phyloP scores from a whole-genome alignment of 2,113 vertebrate genomes.

The Rafetus swinhoei region DNA sequence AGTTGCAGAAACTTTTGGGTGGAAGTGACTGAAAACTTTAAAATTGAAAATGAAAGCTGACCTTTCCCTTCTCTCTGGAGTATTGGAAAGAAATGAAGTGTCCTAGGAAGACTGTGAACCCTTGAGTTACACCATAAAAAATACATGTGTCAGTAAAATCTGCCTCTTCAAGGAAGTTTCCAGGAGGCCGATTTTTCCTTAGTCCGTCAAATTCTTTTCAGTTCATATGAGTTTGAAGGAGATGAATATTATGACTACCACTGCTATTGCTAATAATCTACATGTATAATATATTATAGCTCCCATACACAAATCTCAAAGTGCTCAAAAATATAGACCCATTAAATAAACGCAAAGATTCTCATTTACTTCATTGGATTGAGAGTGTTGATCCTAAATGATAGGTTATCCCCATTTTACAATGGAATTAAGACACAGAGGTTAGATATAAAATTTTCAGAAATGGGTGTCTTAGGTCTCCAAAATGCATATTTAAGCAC shows the following conservation, averaged over 20 bases:
- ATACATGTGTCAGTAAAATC: not conserved
- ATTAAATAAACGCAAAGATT: not conserved
- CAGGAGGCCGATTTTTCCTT: not conserved
- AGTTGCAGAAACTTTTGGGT: not conserved
- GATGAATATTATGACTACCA: not conserved
- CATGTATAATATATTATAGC: not conserved
- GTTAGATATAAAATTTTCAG: constrained; percentile 63
- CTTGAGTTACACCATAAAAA: not conserved
- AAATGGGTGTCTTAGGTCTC: not conserved
- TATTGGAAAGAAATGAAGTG: not conserved
- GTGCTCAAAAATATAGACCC: not conserved
- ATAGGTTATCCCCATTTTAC: not conserved
- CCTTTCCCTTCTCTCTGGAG: not conserved
- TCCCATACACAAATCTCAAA: not conserved
- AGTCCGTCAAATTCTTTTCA: not conserved
- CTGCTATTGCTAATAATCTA: not conserved
- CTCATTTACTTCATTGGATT: not conserved
- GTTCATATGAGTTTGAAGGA: not conserved
- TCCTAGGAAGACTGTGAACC: not conserved
- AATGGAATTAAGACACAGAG: not conserved
- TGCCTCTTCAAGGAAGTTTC: fast-evolving
- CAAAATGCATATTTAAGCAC: not conserved
- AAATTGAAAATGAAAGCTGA: not conserved
- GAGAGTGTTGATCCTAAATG: not conserved
- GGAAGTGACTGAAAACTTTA: not conserved